A percentile compares a stretch with the other conserved stretches of the same genome.
These are phyloP conservation scores for Branchellion lobata DNA, from an alignment of 2,888 invertebrate species.

Conservation along the genomic window DNA sequence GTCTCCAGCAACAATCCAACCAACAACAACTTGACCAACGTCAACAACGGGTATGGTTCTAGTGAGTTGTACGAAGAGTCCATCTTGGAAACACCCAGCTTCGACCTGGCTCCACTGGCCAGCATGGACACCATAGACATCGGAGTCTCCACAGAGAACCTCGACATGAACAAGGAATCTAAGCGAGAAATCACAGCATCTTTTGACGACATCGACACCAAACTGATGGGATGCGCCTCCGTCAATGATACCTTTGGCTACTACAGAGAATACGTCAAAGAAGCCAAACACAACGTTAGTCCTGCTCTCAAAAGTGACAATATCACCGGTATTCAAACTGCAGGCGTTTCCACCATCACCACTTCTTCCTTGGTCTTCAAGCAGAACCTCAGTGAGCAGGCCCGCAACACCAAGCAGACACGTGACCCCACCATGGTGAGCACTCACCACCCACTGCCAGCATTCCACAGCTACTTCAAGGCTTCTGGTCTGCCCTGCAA, in stretches of 20 bases:
- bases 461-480: not conserved
- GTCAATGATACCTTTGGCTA: not conserved
- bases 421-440: not conserved
- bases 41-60: not conserved
- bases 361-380: too few species aligned
- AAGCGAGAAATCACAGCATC: not conserved
- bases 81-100: conserved; percentile 18
- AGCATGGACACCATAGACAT: conserved; percentile 42
- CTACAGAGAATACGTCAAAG: conserved; percentile 10
- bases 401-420: not conserved
- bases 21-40: not conserved
- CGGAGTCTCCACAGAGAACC: conserved; percentile 16
- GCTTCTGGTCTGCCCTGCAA: not conserved
- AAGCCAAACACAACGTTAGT: too few species aligned
- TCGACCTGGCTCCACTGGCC: conserved; percentile 22
- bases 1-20: not conserved
- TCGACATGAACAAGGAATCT: not conserved
- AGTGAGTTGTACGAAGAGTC: conserved; percentile 30
- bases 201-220: not conserved
- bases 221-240: not conserved
- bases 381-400: not conserved
- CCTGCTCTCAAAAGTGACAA: not conserved
- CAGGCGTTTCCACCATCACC: too few species aligned
- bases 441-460: not conserved
- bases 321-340: too few species aligned